Evolutionary conservation across 1,140 invertebrate species (phyloP).

Genomic region (Pantala flavescens): DNA sequence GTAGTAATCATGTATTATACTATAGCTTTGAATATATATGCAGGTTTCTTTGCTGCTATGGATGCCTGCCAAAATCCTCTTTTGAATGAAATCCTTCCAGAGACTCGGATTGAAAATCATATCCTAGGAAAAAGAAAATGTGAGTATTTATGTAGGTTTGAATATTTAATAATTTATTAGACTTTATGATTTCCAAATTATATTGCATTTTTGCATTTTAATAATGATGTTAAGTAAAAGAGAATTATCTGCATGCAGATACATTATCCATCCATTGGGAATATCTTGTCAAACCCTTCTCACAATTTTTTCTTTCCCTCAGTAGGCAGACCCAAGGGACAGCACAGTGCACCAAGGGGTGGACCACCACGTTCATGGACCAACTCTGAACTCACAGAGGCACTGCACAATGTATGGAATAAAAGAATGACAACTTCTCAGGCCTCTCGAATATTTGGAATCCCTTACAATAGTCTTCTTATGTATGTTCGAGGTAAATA

Average conservation of each 20-base stretch:
- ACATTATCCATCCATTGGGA: no score
- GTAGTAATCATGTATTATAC: no score
- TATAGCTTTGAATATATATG: no score
- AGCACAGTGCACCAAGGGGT: slow-evolving; percentile 76
- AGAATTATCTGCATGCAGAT: no score
- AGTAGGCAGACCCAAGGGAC: slow-evolving; percentile 66
- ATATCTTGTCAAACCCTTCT: no score
- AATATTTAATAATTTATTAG: no score
- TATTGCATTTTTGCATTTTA: no score
- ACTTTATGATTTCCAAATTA: no score
- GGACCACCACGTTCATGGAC: slow-evolving; percentile 83
- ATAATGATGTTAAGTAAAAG: no score
- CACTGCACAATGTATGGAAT: slow-evolving; percentile 82
- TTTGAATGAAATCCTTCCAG: slow-evolving; percentile 48
- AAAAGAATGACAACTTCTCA: slow-evolving; percentile 91
- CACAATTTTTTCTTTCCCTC: slow-evolving; percentile 25
- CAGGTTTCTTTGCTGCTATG: slow-evolving; percentile 54
- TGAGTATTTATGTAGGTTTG: no score
- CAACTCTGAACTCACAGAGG: slow-evolving; percentile 77
- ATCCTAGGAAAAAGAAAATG: slow-evolving; percentile 32
- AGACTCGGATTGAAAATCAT: slow-evolving; percentile 40
- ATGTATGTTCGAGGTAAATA: slow-evolving; percentile 91
- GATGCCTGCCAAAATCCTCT: slow-evolving; percentile 58
- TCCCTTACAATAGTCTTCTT: slow-evolving; percentile 79
- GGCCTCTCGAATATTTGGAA: slow-evolving; percentile 77